Evolutionary conservation across 2,113 vertebrate species (phyloP), one percentile per base, ranked within the genome.

Genomic region (Bujurquina vittata): DNA sequence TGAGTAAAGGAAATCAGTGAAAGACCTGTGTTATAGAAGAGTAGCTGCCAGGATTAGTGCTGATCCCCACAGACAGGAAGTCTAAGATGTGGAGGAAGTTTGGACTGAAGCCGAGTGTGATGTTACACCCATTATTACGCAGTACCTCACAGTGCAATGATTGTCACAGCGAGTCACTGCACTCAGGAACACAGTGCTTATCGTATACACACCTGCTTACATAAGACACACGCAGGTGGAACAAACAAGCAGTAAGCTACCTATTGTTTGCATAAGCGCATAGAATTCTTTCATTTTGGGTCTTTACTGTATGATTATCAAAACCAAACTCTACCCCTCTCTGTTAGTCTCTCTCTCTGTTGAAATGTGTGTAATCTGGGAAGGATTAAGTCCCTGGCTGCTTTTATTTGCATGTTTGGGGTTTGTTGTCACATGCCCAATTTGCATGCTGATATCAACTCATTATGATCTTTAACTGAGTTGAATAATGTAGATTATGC

Each of bases 401-500:
- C 75, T 20, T 81, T 63, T 75, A 81, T 88, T 76, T 63, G 57
- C 65, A 73, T 83, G 61, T 81, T 88, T 81, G 46, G 40, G 79
- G 83, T 85, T 88, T 90, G 82, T 92, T 91, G 88, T 82, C 80
- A 87, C 55, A 84, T 72, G 31, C 75, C 20, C 56, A 88, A 90
- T 93, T 91, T 92, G 88, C 89, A 92, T 91, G 87, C 88, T 81
- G 78, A 89, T 84, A 88, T 89, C 80, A 87, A 77, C 89, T 88
- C 85, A 90, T 92, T 92, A 87, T 83, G 81, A 91, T 91, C 77
- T 84, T 88, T 84, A 91, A 83, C 84, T 72, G 65, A 80, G 84
- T 77, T 92, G 82, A 91, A 91, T 80, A 91, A 88, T 93, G 84
- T 63, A 86, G 85, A 94, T 93, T 91, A 92, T 89, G 80, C 82